phyloP scores from a whole-genome alignment of 2,113 vertebrate genomes.

The Tetraodon nigroviridis region DNA sequence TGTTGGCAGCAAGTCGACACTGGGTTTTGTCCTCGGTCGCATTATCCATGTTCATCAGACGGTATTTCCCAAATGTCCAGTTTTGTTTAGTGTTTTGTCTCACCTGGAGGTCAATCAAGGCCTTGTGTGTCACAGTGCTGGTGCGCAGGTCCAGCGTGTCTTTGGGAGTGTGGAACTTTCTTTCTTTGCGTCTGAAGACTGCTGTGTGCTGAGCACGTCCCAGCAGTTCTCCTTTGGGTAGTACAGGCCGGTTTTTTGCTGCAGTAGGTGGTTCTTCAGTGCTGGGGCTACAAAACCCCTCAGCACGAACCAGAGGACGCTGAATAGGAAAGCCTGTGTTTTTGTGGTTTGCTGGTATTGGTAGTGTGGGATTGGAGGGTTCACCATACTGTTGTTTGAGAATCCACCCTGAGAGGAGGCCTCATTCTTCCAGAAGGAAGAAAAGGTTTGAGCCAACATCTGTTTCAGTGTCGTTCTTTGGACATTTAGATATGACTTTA shows the following conservation, averaged over 20 bases:
- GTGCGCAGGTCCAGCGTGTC: conserved; percentile 63
- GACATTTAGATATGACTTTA: conserved; percentile 55
- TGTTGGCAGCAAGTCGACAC: conserved; percentile 6
- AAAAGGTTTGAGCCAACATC: conserved; percentile 55
- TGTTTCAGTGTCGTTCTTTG: conserved; percentile 29
- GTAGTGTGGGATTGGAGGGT: conserved; percentile 24
- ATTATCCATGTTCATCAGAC: conserved; percentile 61
- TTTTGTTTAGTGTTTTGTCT: conserved; percentile 68
- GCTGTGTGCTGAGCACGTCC: conserved; percentile 69
- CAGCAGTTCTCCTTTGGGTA: conserved; percentile 35
- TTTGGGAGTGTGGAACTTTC: conserved; percentile 50
- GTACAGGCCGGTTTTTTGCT: conserved; percentile 38
- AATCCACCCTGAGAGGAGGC: conserved; percentile 54
- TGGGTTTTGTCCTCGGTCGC: conserved; percentile 10
- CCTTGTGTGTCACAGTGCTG: conserved; percentile 48
- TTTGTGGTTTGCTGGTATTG: conserved; percentile 37
- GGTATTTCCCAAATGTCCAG: conserved; percentile 64
- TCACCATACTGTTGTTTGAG: conserved; percentile 41
- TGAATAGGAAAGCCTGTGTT: conserved; percentile 28
- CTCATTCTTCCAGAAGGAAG: conserved; percentile 54
- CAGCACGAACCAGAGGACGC: conserved; percentile 43
- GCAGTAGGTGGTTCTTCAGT: conserved; percentile 59
- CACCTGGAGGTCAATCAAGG: conserved; percentile 54
- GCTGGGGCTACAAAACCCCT: conserved; percentile 53
- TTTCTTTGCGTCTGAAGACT: conserved; percentile 67